phyloP scores from a whole-genome alignment of 1,140 invertebrate genomes.

The Triops longicaudatus region DNA sequence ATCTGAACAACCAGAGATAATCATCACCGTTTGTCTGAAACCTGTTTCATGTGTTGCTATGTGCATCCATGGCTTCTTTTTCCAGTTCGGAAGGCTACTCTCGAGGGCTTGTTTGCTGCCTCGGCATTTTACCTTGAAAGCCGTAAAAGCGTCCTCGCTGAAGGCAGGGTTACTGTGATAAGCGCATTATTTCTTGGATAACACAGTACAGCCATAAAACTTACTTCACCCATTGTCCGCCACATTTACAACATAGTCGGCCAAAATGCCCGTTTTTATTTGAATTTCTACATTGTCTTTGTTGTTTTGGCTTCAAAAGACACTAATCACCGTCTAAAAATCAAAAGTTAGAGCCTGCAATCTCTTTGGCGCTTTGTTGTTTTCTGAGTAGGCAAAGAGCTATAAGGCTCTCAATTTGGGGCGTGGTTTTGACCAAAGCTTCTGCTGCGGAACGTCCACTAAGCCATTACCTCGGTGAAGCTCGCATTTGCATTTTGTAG shows the following conservation, averaged over 20 bases:
- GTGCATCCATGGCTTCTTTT: not conserved
- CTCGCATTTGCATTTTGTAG: not conserved
- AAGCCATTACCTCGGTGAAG: not conserved
- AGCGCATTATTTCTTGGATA: not conserved
- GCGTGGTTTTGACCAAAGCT: no score
- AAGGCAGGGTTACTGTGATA: not conserved
- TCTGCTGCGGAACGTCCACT: not conserved
- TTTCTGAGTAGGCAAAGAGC: not conserved
- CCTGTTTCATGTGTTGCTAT: not conserved
- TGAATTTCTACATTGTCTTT: not conserved
- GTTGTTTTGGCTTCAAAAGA: not conserved
- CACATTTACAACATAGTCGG: no score
- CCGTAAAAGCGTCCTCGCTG: not conserved
- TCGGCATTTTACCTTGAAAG: not conserved
- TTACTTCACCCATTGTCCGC: no score
- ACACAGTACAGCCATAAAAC: not conserved
- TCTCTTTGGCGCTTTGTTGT: not conserved
- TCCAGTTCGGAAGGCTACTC: not conserved
- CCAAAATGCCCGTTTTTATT: not conserved
- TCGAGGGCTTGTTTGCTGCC: slow-evolving; percentile 12
- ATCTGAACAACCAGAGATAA: not conserved
- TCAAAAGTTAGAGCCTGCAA: not conserved
- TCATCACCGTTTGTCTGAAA: not conserved
- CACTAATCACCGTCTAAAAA: not conserved
- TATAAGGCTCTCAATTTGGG: not conserved